Conservation (phyloP, 2,888 invertebrate species). For the Limnephilus auricula region DNA sequence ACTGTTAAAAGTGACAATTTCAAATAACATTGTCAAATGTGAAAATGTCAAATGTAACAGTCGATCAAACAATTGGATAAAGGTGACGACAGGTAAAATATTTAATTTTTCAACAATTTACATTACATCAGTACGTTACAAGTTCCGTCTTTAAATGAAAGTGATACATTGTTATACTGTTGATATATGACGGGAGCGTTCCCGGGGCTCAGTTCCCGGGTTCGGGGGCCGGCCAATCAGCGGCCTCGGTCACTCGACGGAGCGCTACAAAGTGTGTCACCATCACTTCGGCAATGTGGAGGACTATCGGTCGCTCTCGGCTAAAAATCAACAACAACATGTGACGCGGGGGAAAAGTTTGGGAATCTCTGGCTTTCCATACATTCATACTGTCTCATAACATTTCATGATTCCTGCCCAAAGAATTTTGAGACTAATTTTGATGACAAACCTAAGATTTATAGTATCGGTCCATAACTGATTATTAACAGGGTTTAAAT, state of each 20-base stretch:
- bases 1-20: too few relatives aligned
- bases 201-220: not conserved
- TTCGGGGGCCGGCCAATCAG: slow-evolving; percentile 8
- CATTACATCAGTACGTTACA: not conserved
- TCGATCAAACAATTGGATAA: too few relatives aligned
- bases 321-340: slow-evolving; percentile 72
- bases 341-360: slow-evolving; percentile 48
- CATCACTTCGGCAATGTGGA: slow-evolving; percentile 42
- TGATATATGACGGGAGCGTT: not conserved
- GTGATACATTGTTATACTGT: slow-evolving; percentile 33
- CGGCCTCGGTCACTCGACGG: not conserved
- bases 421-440: too few relatives aligned
- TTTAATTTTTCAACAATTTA: not conserved
- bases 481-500: not conserved
- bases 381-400: not conserved
- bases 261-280: not conserved
- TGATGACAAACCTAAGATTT: not conserved
- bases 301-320: slow-evolving; percentile 66
- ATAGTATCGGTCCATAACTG: not conserved
- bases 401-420: not conserved
- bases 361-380: not conserved
- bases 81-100: not conserved
- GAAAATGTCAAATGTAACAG: too few relatives aligned
- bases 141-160: slow-evolving; percentile 4
- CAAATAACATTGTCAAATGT: too few relatives aligned